Evolutionary conservation across 2,113 vertebrate genomes (phyloP).

Genomic region (Oreochromis niloticus): DNA sequence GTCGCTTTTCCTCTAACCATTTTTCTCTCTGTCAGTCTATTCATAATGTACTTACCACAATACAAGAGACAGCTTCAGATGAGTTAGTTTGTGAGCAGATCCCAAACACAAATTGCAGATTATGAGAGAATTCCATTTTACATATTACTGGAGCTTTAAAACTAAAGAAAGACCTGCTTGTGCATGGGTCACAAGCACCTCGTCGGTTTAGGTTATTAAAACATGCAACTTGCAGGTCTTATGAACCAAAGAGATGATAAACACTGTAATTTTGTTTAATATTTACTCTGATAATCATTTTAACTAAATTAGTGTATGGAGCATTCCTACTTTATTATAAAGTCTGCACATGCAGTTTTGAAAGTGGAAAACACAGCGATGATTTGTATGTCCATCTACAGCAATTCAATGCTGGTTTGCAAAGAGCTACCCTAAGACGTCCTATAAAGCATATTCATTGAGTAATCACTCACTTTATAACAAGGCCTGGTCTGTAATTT

Average conservation of each 20-base stretch:
- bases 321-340: background rate
- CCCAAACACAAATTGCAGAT: background rate
- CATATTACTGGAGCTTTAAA: background rate
- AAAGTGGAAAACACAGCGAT: background rate
- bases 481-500: background rate
- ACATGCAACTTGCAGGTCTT: background rate
- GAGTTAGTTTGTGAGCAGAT: background rate
- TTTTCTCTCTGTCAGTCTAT: background rate
- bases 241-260: background rate
- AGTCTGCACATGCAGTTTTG: background rate
- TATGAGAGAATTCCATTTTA: background rate
- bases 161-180: background rate
- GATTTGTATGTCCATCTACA: background rate
- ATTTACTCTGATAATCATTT: background rate
- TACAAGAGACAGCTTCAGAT: background rate
- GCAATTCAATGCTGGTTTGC: background rate
- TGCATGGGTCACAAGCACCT: background rate
- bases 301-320: background rate
- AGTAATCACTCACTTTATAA: background rate
- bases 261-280: background rate
- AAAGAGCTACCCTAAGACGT: background rate
- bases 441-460: background rate
- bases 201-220: background rate
- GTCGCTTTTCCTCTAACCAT: constrained; percentile 60
- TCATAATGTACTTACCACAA: background rate